These are phyloP conservation scores for Littorina saxatilis DNA, from an alignment of 1,140 invertebrate genomes.

Conservation along the genomic window DNA sequence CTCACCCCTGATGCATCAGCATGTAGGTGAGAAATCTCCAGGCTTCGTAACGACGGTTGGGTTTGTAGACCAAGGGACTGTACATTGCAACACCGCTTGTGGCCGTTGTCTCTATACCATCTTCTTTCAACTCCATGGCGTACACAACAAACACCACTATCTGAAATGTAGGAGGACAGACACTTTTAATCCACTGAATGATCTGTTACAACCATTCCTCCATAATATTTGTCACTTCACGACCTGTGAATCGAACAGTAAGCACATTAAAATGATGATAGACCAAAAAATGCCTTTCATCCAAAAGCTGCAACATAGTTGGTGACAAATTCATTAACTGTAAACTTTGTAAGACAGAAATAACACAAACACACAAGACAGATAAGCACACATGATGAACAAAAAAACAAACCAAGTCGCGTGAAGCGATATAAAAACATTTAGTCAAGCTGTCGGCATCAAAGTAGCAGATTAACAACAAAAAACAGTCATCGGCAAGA, in stretches of 20 bases:
- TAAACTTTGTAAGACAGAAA: too few relatives aligned
- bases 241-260: background rate
- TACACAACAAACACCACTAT: slow-evolving; percentile 77
- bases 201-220: background rate
- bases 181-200: background rate
- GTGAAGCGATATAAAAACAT: too few relatives aligned
- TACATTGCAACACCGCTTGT: slow-evolving; percentile 68
- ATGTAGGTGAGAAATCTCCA: slow-evolving; percentile 95
- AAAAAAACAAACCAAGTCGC: too few relatives aligned
- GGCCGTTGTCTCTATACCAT: slow-evolving; percentile 59
- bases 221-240: background rate
- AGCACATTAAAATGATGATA: background rate
- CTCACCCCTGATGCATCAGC: slow-evolving; percentile 94
- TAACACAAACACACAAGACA: too few relatives aligned
- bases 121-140: slow-evolving; percentile 69
- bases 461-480: too few relatives aligned
- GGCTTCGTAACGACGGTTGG: slow-evolving; percentile 88
- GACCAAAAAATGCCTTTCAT: too few relatives aligned
- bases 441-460: too few relatives aligned
- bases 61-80: slow-evolving; percentile 90
- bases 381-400: too few relatives aligned
- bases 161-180: slow-evolving; percentile 56
- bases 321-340: too few relatives aligned
- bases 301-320: too few relatives aligned
- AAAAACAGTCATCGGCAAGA: too few relatives aligned